Base-by-base conservation (phyloP, 1,140 invertebrate species). In the Tribolium castaneum region DNA sequence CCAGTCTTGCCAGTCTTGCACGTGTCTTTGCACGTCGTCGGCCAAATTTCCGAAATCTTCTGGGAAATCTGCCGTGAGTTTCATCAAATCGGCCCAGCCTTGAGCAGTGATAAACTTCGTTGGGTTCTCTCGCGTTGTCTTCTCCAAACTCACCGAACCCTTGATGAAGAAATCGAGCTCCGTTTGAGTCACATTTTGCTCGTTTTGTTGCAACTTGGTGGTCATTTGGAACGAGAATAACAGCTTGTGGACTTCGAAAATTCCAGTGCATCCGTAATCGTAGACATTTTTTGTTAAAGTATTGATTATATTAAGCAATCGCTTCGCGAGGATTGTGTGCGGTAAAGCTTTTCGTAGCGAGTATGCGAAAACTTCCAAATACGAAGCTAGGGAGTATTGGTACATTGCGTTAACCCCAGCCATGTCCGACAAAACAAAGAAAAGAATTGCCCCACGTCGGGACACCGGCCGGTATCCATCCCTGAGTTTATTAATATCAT, bases 121-220 rank as follows among this genome's bases (percentile, higher is more conserved):
- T 1, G 94, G 93, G 86, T 92, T 93, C 13, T 86, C 82, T 34
- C 88, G 86, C 2, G 89, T 83, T n/a, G 92, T 90, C 82, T 94
- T 95, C 80, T 95, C 94, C 25, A 96, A 85, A 0, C 91, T 89
- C 0, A 95, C 90, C 80, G 92, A 93, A 16, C 95, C 83, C 85
- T 96, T 97, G 70, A 97, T 94, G 83, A 97, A 97, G 87, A 97
- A 97, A 81, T 97, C 93, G n/a, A 98, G 83, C 83, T 97, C 91
- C 1, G 87, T 83, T 82, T 95, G 94, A 1, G 83, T 87, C 0
- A 97, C 85, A 7, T 87, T 81, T 0, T 87, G 89, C 16, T 90
- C 86, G 82, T 91, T 93, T 82, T 93, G 90, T 83, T 97, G 91
- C 72, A 98, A 87, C 85, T 94, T 95, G 1, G 92, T 91, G 56